These are phyloP conservation scores for Hypsibius dujardini DNA, from an alignment of 1,140 invertebrate genomes.

Conservation along the genomic window DNA sequence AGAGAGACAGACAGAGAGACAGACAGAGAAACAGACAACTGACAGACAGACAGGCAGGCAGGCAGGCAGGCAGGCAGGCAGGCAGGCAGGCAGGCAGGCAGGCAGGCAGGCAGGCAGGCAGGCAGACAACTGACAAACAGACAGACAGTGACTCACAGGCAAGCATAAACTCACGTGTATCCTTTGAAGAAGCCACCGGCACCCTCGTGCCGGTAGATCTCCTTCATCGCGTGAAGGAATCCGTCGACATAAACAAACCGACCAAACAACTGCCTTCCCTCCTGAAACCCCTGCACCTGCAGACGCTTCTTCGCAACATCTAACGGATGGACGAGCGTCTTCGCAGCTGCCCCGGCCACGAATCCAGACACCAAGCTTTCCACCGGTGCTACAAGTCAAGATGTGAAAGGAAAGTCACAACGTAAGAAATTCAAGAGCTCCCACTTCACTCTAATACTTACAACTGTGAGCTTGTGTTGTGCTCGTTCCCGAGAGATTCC, in stretches of 20 bases:
- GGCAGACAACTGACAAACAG: no score
- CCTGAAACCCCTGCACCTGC: constrained; percentile 69
- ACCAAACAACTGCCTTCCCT: constrained; percentile 52
- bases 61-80: no score
- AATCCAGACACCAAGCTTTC: constrained; percentile 47
- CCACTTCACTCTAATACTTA: constrained; percentile 14
- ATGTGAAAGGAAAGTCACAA: constrained; percentile 20
- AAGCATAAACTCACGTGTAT: not conserved
- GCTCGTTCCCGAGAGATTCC: constrained; percentile 22
- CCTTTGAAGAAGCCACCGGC: constrained; percentile 57
- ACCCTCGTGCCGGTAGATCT: constrained; percentile 47
- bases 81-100: no score
- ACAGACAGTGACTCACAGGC: not conserved
- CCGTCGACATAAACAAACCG: constrained; percentile 49
- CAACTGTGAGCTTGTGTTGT: not conserved
- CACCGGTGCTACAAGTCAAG: constrained; percentile 25
- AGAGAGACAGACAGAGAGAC: no score
- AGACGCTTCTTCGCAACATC: constrained; percentile 67
- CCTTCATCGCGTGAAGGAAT: constrained; percentile 45
- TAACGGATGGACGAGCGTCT: constrained; percentile 52
- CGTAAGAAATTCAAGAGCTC: not conserved
- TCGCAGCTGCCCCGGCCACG: constrained; percentile 52
- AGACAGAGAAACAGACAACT: no score
- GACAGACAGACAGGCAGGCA: no score
- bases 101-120: no score